Base-by-base conservation (phyloP, 2,113 vertebrate genomes). In the Xyrauchen texanus region DNA sequence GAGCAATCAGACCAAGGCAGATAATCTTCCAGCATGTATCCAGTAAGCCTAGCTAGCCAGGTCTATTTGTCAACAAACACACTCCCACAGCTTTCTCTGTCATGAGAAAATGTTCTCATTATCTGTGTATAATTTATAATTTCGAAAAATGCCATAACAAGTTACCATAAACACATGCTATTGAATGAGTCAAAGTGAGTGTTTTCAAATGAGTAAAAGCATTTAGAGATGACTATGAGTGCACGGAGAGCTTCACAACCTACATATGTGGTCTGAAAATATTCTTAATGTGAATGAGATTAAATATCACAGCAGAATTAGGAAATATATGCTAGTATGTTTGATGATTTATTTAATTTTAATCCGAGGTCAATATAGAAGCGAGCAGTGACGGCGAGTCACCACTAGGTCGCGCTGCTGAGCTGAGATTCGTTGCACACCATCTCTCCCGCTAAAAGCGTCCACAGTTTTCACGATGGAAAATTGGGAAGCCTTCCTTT, bases 151-250 rank as follows among this genome's bases (percentile, higher is more conserved):
- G 21, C 21, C 21, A 34, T 34, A 34, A 34, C 21, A 34, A 34
- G 21, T 34, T 34, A 34, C 62, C 77, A 67, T 77, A 60, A 75
- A 72, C 77, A 58, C 15, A 63, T 64, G 44, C 9, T 7, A 68
- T 10, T 2, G 10, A 76, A 68, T 81, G 83, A 84, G 79, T 84
- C 79, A 84, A 81, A 78, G 49, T 5, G 16, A 65, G 9, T 55
- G 57, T 58, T 12, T 51, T 55, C 49, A 34, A 62, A 78, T 84
- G 71, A 82, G 53, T 82, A 42, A 75, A 4, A 12, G 8, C 45
- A 12, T 73, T 77, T 51, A 13, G 79, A 68, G 21, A 15, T 79
- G 65, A 79, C 42, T 82, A n/a, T 61, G 21, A 60, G 51, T 52
- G 60, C 65, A 15, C 4, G n/a, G 46, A 42, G 42, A 15, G 51